phyloP scores from a whole-genome alignment of 2,888 invertebrate species.

The Isoperla grammatica region DNA sequence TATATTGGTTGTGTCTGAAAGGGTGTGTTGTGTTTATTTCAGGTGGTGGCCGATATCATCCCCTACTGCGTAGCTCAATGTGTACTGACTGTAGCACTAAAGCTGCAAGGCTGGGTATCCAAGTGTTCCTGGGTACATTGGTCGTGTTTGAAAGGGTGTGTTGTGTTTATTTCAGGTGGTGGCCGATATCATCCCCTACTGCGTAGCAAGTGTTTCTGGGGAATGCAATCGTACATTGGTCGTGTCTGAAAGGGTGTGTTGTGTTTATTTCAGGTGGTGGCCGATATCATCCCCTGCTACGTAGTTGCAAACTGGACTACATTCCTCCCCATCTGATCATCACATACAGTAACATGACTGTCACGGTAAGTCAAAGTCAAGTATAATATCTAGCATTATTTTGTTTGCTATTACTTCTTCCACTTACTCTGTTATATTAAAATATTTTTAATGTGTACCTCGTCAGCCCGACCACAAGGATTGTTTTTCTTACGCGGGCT shows the following conservation, averaged over 20 bases:
- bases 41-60: constrained; percentile 70
- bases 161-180: constrained; percentile 53
- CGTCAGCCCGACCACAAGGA: too few relatives aligned
- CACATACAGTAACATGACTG: constrained; percentile 68
- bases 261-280: constrained; percentile 55
- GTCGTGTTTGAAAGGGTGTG: too few relatives aligned
- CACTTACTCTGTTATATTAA: neutral
- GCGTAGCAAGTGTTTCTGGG: too few relatives aligned
- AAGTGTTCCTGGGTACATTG: too few relatives aligned
- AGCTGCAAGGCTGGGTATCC: too few relatives aligned
- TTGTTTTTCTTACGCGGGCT: too few relatives aligned
- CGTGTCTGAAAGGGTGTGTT: neutral
- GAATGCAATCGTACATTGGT: too few relatives aligned
- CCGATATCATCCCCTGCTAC: constrained; percentile 67
- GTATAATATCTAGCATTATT: neutral
- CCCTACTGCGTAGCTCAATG: constrained; percentile 68
- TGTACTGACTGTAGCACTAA: too few relatives aligned
- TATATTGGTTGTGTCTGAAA: too few relatives aligned
- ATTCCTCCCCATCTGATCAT: constrained; percentile 63
- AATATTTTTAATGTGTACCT: neutral
- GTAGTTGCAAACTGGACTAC: constrained; percentile 65
- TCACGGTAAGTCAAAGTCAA: constrained; percentile 54
- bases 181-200: constrained; percentile 68
- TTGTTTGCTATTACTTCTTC: neutral
- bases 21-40: constrained; percentile 35